These are phyloP conservation scores for Heteropelma amictum DNA, from an alignment of 2,888 invertebrate genomes.

Conservation along the genomic window DNA sequence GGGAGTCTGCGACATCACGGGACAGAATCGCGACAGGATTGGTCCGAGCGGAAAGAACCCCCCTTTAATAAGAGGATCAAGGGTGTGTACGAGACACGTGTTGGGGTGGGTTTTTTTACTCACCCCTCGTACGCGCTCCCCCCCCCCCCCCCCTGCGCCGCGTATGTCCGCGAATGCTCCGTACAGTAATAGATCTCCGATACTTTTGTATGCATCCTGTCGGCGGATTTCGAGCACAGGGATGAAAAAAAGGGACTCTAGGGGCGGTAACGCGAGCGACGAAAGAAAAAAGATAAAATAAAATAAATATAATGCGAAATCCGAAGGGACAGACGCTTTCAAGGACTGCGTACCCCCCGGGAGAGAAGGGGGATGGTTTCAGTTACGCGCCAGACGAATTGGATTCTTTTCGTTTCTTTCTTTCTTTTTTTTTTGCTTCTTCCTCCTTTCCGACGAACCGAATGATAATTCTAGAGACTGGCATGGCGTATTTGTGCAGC, in stretches of 20 bases:
- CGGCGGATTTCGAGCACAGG: conserved; percentile 26
- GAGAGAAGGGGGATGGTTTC: conserved; percentile 28
- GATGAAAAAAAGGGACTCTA: conserved; percentile 22
- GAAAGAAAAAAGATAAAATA: conserved; percentile 25
- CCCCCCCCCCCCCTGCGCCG: too few species aligned
- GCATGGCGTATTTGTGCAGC: background rate
- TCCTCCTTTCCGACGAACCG: conserved; percentile 2
- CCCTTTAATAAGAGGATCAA: conserved; percentile 47
- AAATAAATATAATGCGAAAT: too few species aligned
- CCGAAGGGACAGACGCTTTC: conserved; percentile 42
- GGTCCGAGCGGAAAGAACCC: conserved; percentile 61
- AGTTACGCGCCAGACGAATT: conserved; percentile 20
- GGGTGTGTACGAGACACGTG: conserved; percentile 47
- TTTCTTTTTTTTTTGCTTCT: background rate
- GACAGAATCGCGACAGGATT: conserved; percentile 71
- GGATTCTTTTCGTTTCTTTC: conserved; percentile 27
- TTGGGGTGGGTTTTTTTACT: conserved; percentile 37
- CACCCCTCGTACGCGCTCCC: conserved; percentile 42
- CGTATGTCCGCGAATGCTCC: background rate
- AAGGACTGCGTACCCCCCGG: conserved; percentile 14
- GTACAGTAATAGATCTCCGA: conserved; percentile 31
- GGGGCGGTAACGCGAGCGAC: conserved; percentile 47
- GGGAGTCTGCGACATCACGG: conserved; percentile 65
- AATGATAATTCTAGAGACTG: conserved; percentile 35
- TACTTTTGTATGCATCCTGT: conserved; percentile 45